Conservation (phyloP, 2,797 vertebrate species). For the Australoheros facetus region DNA sequence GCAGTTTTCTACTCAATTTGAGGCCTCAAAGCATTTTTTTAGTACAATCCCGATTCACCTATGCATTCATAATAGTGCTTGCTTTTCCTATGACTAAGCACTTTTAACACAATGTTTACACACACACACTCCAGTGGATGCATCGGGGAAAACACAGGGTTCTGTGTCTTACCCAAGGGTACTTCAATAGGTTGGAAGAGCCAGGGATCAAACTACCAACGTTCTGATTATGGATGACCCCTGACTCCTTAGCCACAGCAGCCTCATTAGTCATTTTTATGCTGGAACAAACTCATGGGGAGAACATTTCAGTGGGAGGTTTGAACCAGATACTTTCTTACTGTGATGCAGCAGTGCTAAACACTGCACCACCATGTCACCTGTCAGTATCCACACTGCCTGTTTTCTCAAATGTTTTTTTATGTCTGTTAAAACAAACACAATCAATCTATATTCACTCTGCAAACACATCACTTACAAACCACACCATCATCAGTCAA, state of each 20-base stretch:
- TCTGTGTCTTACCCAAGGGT: background rate
- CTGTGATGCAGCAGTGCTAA: background rate
- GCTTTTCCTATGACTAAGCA: background rate
- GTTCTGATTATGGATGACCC: background rate
- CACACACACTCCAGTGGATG: background rate
- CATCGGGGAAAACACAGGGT: background rate
- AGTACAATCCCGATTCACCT: background rate
- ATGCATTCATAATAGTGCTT: background rate
- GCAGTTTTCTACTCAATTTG: background rate
- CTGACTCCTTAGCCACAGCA: background rate
- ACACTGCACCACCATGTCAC: background rate
- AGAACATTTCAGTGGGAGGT: background rate
- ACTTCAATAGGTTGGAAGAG: background rate
- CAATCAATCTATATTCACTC: slow-evolving; percentile 19
- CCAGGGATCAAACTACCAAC: background rate
- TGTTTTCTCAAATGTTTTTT: background rate
- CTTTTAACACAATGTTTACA: background rate
- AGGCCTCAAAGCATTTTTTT: background rate
- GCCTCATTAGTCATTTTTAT: too few relatives aligned
- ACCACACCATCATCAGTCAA: slow-evolving; percentile 13
- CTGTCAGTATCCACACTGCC: background rate
- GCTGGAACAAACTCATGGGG: too few relatives aligned
- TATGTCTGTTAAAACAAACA: background rate
- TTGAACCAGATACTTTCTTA: background rate
- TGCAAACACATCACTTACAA: slow-evolving; percentile 11